Conservation (phyloP, 2,797 vertebrate genomes). For the Phoeniculus purpureus region DNA sequence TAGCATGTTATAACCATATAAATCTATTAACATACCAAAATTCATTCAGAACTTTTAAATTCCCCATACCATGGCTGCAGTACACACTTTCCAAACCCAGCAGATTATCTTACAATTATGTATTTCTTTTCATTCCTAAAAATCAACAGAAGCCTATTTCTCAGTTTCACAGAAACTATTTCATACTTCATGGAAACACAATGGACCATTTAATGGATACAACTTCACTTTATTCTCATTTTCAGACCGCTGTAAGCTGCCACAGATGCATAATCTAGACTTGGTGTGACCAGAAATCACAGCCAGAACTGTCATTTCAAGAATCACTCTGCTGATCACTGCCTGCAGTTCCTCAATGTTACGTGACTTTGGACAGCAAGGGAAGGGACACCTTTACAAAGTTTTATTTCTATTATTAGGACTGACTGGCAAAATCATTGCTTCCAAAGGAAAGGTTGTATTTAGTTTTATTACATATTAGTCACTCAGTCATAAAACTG, state of each 20-base stretch:
- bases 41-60: background rate
- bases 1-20: background rate
- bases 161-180: background rate
- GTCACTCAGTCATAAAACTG: background rate
- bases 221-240: constrained; percentile 24
- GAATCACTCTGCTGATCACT: background rate
- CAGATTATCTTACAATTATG: background rate
- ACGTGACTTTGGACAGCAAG: background rate
- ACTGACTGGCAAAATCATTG: background rate
- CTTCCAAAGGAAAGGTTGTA: background rate
- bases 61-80: background rate
- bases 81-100: background rate
- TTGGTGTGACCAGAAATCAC: background rate
- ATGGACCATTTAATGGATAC: background rate
- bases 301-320: background rate
- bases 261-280: background rate
- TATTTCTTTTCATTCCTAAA: background rate
- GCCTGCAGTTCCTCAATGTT: background rate
- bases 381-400: background rate
- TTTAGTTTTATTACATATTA: background rate
- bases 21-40: background rate
- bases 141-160: constrained; percentile 25
- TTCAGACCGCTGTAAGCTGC: background rate
- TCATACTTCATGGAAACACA: background rate
- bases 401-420: background rate